A percentile compares a stretch with the other conserved stretches of the same genome.
These are phyloP conservation scores for Margaritifera margaritifera DNA, from an alignment of 2,888 invertebrate genomes.

Conservation along the genomic window DNA sequence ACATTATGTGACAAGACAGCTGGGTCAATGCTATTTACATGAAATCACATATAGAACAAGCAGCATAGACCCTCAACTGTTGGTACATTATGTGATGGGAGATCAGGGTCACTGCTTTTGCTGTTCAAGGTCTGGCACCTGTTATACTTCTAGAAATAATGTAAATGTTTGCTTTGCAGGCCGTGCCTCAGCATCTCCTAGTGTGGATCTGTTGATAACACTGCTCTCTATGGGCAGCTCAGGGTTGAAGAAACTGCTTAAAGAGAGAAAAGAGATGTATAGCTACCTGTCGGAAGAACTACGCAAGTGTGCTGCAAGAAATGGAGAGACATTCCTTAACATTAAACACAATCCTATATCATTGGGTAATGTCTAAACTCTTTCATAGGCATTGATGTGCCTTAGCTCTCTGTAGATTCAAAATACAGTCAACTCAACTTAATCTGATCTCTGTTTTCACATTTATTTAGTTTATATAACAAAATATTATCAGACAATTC, in stretches of 20 bases:
- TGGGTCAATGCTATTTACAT: too few species aligned
- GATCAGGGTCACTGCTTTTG: not conserved
- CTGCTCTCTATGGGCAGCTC: conserved; percentile 81
- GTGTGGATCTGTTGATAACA: conserved; percentile 85
- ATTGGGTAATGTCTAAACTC: conserved; percentile 74
- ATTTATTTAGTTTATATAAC: too few species aligned
- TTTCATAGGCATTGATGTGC: not conserved
- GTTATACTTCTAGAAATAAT: not conserved
- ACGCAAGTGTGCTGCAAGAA: conserved; percentile 76
- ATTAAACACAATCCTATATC: conserved; percentile 83
- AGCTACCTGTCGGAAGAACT: conserved; percentile 78
- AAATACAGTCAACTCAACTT: too few species aligned
- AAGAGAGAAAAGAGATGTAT: conserved; percentile 78
- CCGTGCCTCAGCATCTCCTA: conserved; percentile 82
- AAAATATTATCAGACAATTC: too few species aligned
- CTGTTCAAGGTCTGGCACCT: not conserved
- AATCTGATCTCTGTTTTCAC: too few species aligned
- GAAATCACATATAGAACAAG: too few species aligned
- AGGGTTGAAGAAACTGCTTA: conserved; percentile 79
- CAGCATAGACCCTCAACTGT: too few species aligned
- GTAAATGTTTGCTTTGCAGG: conserved; percentile 73
- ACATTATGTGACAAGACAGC: too few species aligned
- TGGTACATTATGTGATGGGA: too few species aligned
- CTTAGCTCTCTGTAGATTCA: not conserved
- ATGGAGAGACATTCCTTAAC: conserved; percentile 78